Percentiles rank a stretch among this genome's conserved stretches.
Evolutionary conservation across 64 coral and sea anemone species (phyloP).

Genomic region (Platygyra sinensis): DNA sequence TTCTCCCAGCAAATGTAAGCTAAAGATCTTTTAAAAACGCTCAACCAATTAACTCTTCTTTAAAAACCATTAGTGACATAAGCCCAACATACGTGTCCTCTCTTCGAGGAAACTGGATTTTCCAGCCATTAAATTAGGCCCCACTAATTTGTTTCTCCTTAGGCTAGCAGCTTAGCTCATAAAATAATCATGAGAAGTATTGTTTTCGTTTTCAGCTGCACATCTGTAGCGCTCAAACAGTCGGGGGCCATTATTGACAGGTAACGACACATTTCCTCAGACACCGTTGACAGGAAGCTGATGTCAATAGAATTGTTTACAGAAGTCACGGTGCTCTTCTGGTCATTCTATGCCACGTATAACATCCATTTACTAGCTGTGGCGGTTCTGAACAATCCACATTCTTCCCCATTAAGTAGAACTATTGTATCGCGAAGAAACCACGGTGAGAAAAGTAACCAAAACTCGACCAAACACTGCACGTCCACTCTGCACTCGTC

Average conservation of each 20-base stretch:
- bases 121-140: neutral
- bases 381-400: neutral
- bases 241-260: neutral
- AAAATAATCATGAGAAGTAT: conserved; percentile 31
- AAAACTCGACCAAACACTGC: neutral
- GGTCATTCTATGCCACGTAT: neutral
- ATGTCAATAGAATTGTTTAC: conserved; percentile 5
- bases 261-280: neutral
- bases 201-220: conserved; percentile 3
- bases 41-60: conserved; percentile 30
- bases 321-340: neutral
- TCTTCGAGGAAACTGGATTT: neutral
- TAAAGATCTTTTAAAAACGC: neutral
- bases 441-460: neutral
- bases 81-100: neutral
- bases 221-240: neutral
- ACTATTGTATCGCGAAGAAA: neutral
- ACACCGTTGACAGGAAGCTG: neutral
- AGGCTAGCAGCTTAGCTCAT: conserved; percentile 2
- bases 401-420: neutral
- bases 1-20: neutral
- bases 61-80: neutral
- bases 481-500: too few relatives aligned
- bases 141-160: conserved; percentile 9
- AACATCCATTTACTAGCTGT: neutral